phyloP scores from a whole-genome alignment of 2,113 vertebrate species.

The Odontophorus gujanensis region DNA sequence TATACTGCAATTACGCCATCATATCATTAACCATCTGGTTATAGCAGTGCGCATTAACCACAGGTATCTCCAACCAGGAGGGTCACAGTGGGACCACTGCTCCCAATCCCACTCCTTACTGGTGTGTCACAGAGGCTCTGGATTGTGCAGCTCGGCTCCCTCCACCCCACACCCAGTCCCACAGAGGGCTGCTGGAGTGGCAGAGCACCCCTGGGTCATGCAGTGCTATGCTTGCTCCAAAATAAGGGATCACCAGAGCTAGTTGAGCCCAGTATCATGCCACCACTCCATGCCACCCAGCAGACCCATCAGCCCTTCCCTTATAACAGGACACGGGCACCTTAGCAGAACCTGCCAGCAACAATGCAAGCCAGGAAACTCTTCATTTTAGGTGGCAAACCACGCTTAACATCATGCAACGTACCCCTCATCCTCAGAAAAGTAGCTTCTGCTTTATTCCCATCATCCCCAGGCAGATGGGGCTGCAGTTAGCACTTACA shows the following conservation, averaged over 20 bases:
- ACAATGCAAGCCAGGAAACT: neutral
- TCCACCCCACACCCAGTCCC: neutral
- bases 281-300: neutral
- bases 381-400: neutral
- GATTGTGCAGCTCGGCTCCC: fast-evolving
- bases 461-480: neutral
- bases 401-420: neutral
- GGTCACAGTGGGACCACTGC: neutral
- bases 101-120: neutral
- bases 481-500: neutral
- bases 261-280: neutral
- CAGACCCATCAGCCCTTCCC: neutral
- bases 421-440: fast-evolving
- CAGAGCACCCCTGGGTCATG: neutral
- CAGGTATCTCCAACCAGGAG: neutral
- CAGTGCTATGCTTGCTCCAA: neutral
- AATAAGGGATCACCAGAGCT: neutral
- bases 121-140: neutral
- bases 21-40: slow-evolving; percentile 22
- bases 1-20: slow-evolving; percentile 27
- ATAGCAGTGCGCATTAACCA: neutral
- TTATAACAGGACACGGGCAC: too few species aligned
- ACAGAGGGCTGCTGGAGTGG: fast-evolving
- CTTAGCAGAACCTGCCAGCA: fast-evolving
- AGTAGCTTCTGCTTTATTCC: neutral